Evolutionary conservation across 2,113 vertebrate species (phyloP).

Genomic region (Lanius ludovicianus): DNA sequence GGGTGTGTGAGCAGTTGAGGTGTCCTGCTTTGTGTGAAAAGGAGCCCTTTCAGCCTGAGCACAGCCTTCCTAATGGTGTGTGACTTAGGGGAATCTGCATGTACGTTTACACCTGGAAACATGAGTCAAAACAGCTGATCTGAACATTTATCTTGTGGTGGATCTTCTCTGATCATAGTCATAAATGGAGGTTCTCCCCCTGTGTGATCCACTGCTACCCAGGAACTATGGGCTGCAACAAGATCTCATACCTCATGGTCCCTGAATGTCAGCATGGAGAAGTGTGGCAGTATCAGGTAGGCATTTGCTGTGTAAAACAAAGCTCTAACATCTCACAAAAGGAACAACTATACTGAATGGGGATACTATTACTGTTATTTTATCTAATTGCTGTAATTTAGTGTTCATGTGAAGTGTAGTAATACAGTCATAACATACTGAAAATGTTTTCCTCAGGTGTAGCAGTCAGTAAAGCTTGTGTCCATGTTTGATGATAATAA

Average conservation of each 20-base stretch:
- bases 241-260: not conserved
- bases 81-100: not conserved
- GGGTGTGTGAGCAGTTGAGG: fast-evolving
- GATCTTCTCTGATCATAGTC: not conserved
- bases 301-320: not conserved
- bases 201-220: not conserved
- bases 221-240: not conserved
- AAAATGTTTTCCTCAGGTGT: not conserved
- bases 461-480: not conserved
- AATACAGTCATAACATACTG: not conserved
- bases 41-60: not conserved
- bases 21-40: not conserved
- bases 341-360: not conserved
- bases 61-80: not conserved
- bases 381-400: not conserved
- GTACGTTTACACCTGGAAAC: not conserved
- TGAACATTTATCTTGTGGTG: not conserved
- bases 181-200: not conserved
- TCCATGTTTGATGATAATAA: not conserved
- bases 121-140: not conserved
- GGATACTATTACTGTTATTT: not conserved
- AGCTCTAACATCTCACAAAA: not conserved
- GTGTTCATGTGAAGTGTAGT: not conserved
- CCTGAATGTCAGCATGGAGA: not conserved
- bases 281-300: not conserved